Evolutionary conservation across 2,797 vertebrate species (phyloP).

Genomic region (Masticophis lateralis): DNA sequence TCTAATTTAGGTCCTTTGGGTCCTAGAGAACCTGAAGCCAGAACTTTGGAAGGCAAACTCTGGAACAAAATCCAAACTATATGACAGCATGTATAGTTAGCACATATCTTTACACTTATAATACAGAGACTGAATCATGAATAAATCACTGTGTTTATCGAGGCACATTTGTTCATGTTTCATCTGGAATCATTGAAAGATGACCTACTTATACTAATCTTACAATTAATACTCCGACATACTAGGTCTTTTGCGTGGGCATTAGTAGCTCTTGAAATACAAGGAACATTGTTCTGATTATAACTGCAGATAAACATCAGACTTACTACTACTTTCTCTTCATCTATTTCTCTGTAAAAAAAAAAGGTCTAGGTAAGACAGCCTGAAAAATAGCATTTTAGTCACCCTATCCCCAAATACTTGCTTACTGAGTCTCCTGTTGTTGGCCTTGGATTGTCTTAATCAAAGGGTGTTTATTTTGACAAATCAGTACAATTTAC

Average conservation of each 20-base stretch:
- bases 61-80: constrained; percentile 15
- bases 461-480: neutral
- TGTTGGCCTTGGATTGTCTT: neutral
- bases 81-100: neutral
- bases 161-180: neutral
- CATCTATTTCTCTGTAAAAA: neutral
- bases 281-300: neutral
- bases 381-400: neutral
- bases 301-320: neutral
- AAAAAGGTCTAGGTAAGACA: neutral
- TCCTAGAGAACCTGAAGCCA: neutral
- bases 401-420: neutral
- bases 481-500: neutral
- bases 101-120: constrained; percentile 24
- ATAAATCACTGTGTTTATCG: constrained; percentile 21
- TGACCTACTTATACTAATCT: constrained; percentile 22
- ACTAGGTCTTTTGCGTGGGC: neutral
- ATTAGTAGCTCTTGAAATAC: neutral
- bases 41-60: neutral
- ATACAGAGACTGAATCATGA: neutral
- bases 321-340: neutral
- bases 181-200: neutral
- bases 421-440: neutral
- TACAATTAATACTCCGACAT: neutral
- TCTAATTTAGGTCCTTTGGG: neutral